Percentiles rank a stretch among this genome's conserved stretches.
These are phyloP conservation scores for Drosophila repletoides DNA, from an alignment of 1,140 invertebrate species.

Conservation along the genomic window DNA sequence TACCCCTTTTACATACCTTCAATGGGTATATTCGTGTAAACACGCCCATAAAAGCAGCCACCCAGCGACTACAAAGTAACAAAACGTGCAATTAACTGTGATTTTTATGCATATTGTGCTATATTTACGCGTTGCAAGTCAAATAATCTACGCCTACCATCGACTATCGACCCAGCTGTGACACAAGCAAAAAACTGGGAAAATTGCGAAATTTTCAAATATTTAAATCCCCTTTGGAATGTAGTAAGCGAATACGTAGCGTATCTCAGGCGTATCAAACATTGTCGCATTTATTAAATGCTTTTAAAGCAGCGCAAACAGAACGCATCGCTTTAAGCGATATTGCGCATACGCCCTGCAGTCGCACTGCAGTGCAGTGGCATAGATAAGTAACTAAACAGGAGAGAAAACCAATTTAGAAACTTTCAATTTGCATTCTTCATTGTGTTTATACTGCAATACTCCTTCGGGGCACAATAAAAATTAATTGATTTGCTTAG, in stretches of 20 bases:
- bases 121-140: constrained; percentile 57
- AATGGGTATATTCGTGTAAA: no score
- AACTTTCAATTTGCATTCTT: constrained; percentile 42
- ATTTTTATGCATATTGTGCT: constrained; percentile 61
- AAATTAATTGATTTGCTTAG: no score
- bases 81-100: constrained; percentile 71
- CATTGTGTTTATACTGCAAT: no score
- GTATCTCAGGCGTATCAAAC: no score
- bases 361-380: neutral
- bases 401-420: constrained; percentile 41
- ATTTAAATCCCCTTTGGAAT: constrained; percentile 43
- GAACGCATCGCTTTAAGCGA: constrained; percentile 34
- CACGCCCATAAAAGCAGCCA: constrained; percentile 16
- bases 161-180: neutral
- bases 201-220: constrained; percentile 47
- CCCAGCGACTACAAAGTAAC: constrained; percentile 57
- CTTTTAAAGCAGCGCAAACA: constrained; percentile 18
- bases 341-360: constrained; percentile 52
- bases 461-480: no score
- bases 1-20: no score
- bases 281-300: constrained; percentile 3
- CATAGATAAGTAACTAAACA: constrained; percentile 13
- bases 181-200: neutral
- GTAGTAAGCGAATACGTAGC: neutral
- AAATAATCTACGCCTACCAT: constrained; percentile 29